phyloP scores from a whole-genome alignment of 2,113 vertebrate genomes.

The rabbit (Oryctolagus cuniculus) region mOryCun1.1 NC_091445.1:18932501-18933000 shows the following conservation, averaged over 20 bases:
- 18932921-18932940: slow-evolving; percentile 2
- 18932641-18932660: background rate
- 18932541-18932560: background rate
- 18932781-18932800: background rate
- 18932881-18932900: background rate
- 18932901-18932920: background rate
- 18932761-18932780: background rate
- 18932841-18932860: background rate
- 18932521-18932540: background rate
- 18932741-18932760: slow-evolving; percentile 3
- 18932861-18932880: slow-evolving; percentile 30
- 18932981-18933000: slow-evolving; percentile 26
- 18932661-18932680: background rate
- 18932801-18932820: background rate
- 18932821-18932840: slow-evolving; percentile 23
- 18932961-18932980: background rate
- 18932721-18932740: background rate
- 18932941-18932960: slow-evolving; percentile 10
- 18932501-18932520: too few species aligned
- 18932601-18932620: background rate
- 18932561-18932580: background rate
- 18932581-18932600: background rate
- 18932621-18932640: background rate
- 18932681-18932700: background rate
- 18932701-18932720: background rate